Base-by-base conservation (phyloP, 1,140 invertebrate species). In the Nylanderia fulva region DNA sequence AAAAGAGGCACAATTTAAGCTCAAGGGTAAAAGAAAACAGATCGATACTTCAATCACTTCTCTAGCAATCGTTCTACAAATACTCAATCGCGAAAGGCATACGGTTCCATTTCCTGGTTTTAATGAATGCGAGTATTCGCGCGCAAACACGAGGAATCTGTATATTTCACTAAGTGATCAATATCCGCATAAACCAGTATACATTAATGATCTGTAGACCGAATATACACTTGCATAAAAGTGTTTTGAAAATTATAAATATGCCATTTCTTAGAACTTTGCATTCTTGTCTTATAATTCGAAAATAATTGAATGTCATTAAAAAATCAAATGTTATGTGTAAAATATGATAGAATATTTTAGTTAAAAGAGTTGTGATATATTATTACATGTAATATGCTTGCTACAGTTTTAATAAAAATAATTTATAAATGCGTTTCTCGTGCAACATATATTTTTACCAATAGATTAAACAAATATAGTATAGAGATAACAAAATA, bases 1-100 rank as follows among this genome's bases (percentile, higher is more conserved):
- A 21, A 56, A 80, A 69, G 18, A 11, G 52, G 9, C 24, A n/a
- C n/a, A 56, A 6, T 24, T 42, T 36, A 56, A 56, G 33, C 15
- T 69, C n/a, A n/a, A 13, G 11, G 48, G 21, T 63, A 76, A 84
- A 64, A 72, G 63, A 64, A 84, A 84, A 83, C 56, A 83, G 58
- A 77, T 84, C 71, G 45, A 84, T 84, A 77, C n/a, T n/a, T n/a
- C 24, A n/a, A 48, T 24, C 42, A 39, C 76, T 84, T 64, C 42
- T 56, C 29, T 8, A 15, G 29, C 21, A 7, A 29, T 54, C 21
- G 18, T 42, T 77, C 36, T 18, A 5, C 45, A 39, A 76, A 69
- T 33, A 64, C 39, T 84, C 45, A 18, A 79, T 13, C 24, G 29
- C 33, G 33, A 69, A 29, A 56, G 24, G 18, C 8, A 36, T 15